Evolutionary conservation across 2,888 invertebrate genomes (phyloP), one percentile per base, ranked within the genome.

Genomic region (Euspilapteryx auroguttella): DNA sequence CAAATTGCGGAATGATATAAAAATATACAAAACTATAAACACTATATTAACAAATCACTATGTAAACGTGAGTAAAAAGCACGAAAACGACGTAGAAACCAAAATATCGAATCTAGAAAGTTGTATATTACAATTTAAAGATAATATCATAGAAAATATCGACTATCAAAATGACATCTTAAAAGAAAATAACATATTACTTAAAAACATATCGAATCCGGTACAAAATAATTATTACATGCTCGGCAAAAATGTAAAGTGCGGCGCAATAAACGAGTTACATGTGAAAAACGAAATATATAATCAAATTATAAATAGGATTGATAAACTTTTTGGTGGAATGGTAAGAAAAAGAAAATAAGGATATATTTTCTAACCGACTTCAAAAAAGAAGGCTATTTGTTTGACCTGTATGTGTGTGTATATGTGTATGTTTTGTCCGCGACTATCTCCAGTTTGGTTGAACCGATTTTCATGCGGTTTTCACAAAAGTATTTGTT

Each of bases 41-140:
- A 71, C 75, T 0, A 63, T 75, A 9, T 29, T 75, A n/a, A 69
- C 71, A 0, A 71, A 73, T 24, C 69, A 73, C 37, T 73, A 73
- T 10, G 55, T 73, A 23, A 73, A 69, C 44, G 52, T 63, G 25
- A 75, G 68, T 0, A 56, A 46, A 43, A 55, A 69, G 14, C 62
- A 69, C 32, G 73, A 73, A 33, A 56, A 48, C 20, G 50, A 42
- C 13, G 58, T 69, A 7, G 59, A 62, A 32, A 38, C 37, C 1
- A 73, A 71, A 49, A 59, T 73, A 11, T 40, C 66, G 0, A 58
- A 57, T 34, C 33, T 75, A 2, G 61, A 75, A 46, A 44, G 44
- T 10, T 52, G 66, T 49, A 57, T 71, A 8, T 48, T 50, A 34
- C 36, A 52, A 30, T 66, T 69, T 0, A 73, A 69, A 36, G 59